Evolutionary conservation across 2,888 invertebrate genomes (phyloP).

Genomic region (Ornithoptera priamus): DNA sequence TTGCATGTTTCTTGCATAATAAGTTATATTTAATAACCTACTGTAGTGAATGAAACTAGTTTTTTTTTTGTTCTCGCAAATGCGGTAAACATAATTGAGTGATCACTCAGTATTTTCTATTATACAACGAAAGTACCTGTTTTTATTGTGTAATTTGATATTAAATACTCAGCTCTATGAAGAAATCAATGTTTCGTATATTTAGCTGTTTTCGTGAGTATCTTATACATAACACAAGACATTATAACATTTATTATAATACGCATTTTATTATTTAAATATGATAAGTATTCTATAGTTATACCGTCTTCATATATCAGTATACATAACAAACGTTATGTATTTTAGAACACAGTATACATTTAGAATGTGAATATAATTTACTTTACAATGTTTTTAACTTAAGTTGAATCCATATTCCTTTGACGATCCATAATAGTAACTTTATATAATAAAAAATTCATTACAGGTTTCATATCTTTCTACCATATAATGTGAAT

Average conservation of each 20-base stretch:
- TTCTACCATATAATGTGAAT: neutral
- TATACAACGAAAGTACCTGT: conserved; percentile 34
- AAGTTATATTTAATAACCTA: conserved; percentile 35
- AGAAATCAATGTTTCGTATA: conserved; percentile 15
- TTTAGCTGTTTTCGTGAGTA: conserved; percentile 25
- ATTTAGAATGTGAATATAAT: no score
- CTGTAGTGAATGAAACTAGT: conserved; percentile 39
- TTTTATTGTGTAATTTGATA: conserved; percentile 19
- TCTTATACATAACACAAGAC: neutral
- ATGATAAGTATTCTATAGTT: no score
- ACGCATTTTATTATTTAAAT: neutral
- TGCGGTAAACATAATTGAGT: conserved; percentile 42
- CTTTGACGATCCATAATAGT: no score
- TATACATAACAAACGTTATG: no score
- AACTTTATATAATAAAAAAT: no score
- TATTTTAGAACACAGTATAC: no score
- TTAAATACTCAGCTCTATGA: conserved; percentile 1
- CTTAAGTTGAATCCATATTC: no score
- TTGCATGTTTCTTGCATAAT: conserved; percentile 37
- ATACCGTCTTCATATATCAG: no score
- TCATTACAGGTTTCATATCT: neutral
- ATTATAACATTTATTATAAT: neutral
- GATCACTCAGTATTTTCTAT: conserved; percentile 44
- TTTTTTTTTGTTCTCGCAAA: conserved; percentile 34
- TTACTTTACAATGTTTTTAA: no score